phyloP scores from a whole-genome alignment of 2,797 vertebrate genomes.

The Etheostoma nigrum region DNA sequence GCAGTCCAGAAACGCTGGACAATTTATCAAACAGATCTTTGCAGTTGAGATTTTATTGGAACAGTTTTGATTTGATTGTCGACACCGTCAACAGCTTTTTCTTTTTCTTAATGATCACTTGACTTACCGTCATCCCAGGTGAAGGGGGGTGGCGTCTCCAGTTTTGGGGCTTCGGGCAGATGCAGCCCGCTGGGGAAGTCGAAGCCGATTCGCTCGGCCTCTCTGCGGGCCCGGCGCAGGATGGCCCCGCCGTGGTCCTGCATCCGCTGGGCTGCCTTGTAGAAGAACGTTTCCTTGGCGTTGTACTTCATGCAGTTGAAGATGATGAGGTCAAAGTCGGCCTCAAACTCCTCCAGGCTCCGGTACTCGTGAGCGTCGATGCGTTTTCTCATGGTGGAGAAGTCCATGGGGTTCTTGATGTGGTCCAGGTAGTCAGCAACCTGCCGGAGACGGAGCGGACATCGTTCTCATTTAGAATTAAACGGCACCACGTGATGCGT shows the following conservation, averaged over 20 bases:
- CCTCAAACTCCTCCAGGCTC: constrained; percentile 92
- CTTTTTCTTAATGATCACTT: neutral
- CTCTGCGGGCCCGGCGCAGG: constrained; percentile 91
- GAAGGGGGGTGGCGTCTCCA: constrained; percentile 86
- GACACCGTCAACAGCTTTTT: neutral
- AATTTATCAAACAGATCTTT: too few relatives aligned
- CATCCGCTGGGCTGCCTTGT: constrained; percentile 92
- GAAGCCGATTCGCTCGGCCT: constrained; percentile 91
- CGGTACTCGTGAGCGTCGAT: constrained; percentile 91
- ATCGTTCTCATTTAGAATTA: too few relatives aligned
- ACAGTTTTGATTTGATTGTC: too few relatives aligned
- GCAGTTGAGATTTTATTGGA: neutral
- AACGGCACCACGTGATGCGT: too few relatives aligned
- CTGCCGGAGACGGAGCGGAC: constrained; percentile 72
- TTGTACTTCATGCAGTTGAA: constrained; percentile 98
- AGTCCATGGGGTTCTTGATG: constrained; percentile 96
- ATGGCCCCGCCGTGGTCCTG: constrained; percentile 94
- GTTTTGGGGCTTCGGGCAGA: constrained; percentile 88
- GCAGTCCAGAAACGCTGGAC: too few relatives aligned
- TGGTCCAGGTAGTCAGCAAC: constrained; percentile 98
- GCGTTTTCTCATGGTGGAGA: constrained; percentile 94
- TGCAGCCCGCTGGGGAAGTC: constrained; percentile 93
- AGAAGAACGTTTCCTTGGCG: constrained; percentile 96
- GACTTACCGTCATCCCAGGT: constrained; percentile 95
- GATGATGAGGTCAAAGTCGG: constrained; percentile 95